Evolutionary conservation across 2,888 invertebrate genomes (phyloP).

Genomic region (Folsomia candida): DNA sequence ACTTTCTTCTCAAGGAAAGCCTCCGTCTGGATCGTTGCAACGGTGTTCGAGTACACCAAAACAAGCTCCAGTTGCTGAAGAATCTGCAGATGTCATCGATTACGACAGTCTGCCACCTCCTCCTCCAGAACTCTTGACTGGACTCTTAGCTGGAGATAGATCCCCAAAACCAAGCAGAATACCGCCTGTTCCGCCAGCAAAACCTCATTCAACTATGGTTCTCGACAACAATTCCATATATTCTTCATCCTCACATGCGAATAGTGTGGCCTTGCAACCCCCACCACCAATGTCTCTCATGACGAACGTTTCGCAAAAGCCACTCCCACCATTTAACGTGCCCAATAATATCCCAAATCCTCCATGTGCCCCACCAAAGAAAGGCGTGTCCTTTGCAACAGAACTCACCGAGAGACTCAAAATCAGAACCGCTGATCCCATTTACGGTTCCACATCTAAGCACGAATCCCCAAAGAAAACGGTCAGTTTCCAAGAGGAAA

Average conservation of each 20-base stretch:
- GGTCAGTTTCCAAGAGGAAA: constrained; percentile 28
- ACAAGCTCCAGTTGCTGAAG: constrained; percentile 56
- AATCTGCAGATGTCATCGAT: constrained; percentile 39
- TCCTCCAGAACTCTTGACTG: constrained; percentile 52
- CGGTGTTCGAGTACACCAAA: constrained; percentile 63
- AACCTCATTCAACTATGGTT: too few relatives aligned
- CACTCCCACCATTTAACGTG: too few relatives aligned
- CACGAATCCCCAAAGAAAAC: constrained; percentile 18
- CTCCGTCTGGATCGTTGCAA: constrained; percentile 22
- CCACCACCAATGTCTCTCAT: too few relatives aligned
- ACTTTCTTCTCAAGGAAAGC: constrained; percentile 24
- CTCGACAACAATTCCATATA: too few relatives aligned
- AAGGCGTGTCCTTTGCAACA: constrained; percentile 47
- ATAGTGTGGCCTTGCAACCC: too few relatives aligned
- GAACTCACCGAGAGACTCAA: constrained; percentile 49
- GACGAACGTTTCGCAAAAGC: too few relatives aligned
- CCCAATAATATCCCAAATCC: too few relatives aligned
- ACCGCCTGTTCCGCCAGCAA: constrained; percentile 62
- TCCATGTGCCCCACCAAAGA: constrained; percentile 32
- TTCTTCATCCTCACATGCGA: too few relatives aligned
- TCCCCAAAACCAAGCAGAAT: constrained; percentile 60
- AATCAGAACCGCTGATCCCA: constrained; percentile 27
- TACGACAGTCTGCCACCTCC: constrained; percentile 52
- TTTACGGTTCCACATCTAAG: neutral
- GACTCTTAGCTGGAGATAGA: too few relatives aligned